Evolutionary conservation across 1,140 invertebrate species (phyloP).

Genomic region (Drosophila tropicalis): DNA sequence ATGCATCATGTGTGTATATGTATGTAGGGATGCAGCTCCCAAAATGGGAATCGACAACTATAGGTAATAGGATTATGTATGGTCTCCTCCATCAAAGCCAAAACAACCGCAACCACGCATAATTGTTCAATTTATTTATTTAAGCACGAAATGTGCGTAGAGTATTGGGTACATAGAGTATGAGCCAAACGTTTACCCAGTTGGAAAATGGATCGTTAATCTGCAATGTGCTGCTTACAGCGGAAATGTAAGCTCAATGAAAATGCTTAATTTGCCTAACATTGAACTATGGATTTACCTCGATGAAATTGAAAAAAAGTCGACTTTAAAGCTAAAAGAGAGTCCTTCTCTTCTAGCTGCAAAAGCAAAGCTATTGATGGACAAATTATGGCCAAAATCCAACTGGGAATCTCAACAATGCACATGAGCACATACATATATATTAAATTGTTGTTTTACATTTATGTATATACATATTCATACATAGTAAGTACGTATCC

Average conservation of each 20-base stretch:
- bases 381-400: not conserved
- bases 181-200: constrained; percentile 21
- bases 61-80: constrained; percentile 72
- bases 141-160: constrained; percentile 69
- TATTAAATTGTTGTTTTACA: not conserved
- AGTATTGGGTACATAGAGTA: constrained; percentile 16
- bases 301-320: too few relatives aligned
- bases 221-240: too few relatives aligned
- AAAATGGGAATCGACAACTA: constrained; percentile 40
- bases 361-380: too few relatives aligned
- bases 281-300: too few relatives aligned
- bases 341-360: too few relatives aligned
- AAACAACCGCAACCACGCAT: constrained; percentile 80
- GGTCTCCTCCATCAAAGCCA: constrained; percentile 78
- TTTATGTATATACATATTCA: not conserved
- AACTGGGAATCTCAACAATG: constrained; percentile 6
- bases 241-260: too few relatives aligned
- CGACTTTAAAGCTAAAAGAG: too few relatives aligned
- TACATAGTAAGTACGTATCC: not conserved
- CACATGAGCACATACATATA: not conserved
- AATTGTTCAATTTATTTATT: constrained; percentile 82
- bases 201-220: not conserved
- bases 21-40: constrained; percentile 11
- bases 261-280: too few relatives aligned
- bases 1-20: not conserved